These are phyloP conservation scores for Eidolon helvum DNA, from an alignment of 2,113 vertebrate species.

Conservation along the genomic window DNA sequence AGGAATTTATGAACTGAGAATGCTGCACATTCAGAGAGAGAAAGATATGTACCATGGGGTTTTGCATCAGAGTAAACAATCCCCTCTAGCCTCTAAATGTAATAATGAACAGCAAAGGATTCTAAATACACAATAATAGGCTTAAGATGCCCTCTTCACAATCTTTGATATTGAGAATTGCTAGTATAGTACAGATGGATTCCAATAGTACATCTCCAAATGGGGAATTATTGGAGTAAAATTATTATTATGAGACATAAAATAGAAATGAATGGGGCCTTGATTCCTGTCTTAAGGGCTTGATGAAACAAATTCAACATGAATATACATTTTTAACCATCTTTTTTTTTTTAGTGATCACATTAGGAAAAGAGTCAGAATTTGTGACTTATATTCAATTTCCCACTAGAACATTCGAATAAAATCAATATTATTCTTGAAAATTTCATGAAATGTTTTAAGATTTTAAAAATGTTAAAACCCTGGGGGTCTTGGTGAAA, in stretches of 20 bases:
- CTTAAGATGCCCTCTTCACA: not conserved
- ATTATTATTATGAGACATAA: not conserved
- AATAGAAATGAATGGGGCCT: not conserved
- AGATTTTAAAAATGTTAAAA: not conserved
- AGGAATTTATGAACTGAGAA: constrained; percentile 22
- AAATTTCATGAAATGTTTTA: not conserved
- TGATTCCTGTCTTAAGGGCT: not conserved
- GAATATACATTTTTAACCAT: not conserved
- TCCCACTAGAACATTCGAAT: not conserved
- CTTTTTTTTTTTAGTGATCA: not conserved
- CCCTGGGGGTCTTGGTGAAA: not conserved
- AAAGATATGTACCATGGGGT: no score
- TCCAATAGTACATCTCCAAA: not conserved
- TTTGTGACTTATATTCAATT: not conserved
- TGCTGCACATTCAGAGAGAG: not conserved
- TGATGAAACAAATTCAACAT: not conserved
- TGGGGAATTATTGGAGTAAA: not conserved
- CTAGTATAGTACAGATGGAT: not conserved
- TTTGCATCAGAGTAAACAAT: not conserved
- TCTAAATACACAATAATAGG: not conserved
- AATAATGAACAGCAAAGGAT: not conserved
- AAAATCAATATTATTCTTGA: not conserved
- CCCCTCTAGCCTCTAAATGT: not conserved
- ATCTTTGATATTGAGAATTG: not conserved
- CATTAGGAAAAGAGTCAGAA: not conserved